Base-by-base conservation (phyloP, 1,140 invertebrate genomes). In the Drusus annulatus region DNA sequence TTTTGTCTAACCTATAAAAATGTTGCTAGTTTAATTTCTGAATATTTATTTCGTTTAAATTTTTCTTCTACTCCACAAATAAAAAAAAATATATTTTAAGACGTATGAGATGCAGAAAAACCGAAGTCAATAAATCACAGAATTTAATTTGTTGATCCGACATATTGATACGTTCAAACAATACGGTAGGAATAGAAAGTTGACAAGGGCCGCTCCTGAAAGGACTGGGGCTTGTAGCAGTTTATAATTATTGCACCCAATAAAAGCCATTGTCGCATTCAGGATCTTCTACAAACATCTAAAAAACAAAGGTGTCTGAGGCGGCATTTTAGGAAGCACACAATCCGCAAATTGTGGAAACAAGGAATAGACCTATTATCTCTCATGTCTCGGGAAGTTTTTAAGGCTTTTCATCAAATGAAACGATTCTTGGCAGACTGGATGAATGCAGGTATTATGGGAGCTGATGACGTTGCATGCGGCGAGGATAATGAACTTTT, bases 181-280 rank as follows among this genome's bases (percentile, higher is more conserved):
- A 73, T 60, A 23, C 63, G 69, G 50, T 50, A 36, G 69, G 69
- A 73, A 71, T 79, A 73, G 78, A 79, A 79, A 79, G 78, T 73
- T 60, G 50, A 73, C 78, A 21, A 73, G 31, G 7, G 10, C 5
- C 8, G 76, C 45, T 50, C 21, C 76, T 50, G 63, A 78, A 56
- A 68, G 69, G 21, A 25, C 25, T 50, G 28, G 50, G 1, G 10
- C 17, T 78, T 76, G 60, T 77, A 45, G 13, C 50, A 52, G 52
- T 80, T 80, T 80, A 80, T 80, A 80, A 76, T 80, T 80, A 80
- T 80, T 80, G 79, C 79, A 68, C 62, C 60, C 36, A 69, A 76
- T 80, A 80, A 80, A 80, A 17, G 2, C 21, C 63, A 58, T 80
- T 76, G 74, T 76, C 50, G n/a, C 3, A 25, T 13, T 23, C 51